phyloP scores from a whole-genome alignment of 1,140 invertebrate species.

The Cydia pomonella region DNA sequence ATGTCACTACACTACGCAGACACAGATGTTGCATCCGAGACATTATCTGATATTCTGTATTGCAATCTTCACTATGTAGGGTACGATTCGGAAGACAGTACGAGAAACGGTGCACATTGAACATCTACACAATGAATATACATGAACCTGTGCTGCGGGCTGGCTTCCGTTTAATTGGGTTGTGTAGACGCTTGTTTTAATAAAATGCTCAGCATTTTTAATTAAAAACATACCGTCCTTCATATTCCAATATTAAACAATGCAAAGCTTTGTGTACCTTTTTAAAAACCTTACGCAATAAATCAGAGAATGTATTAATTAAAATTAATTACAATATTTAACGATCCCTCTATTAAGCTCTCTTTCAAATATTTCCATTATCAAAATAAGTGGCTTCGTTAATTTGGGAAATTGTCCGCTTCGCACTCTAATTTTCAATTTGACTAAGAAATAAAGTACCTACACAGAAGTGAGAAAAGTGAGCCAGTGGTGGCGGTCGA shows the following conservation, averaged over 20 bases:
- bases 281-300: constrained; percentile 10
- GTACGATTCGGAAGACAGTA: constrained; percentile 12
- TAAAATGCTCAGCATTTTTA: constrained; percentile 4
- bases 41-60: too few species aligned
- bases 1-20: too few species aligned
- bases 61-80: not conserved
- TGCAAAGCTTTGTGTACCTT: constrained; percentile 4
- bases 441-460: constrained; percentile 19
- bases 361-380: constrained; percentile 20
- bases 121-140: constrained; percentile 14
- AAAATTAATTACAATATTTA: constrained; percentile 30
- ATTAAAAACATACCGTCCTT: constrained; percentile 10
- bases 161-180: not conserved
- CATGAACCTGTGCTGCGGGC: constrained; percentile 4
- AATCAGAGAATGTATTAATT: constrained; percentile 14
- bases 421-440: constrained; percentile 15
- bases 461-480: constrained; percentile 26
- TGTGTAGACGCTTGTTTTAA: constrained; percentile 6
- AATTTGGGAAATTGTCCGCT: not conserved
- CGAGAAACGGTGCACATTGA: not conserved
- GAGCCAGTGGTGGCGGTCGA: constrained; percentile 4
- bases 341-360: constrained; percentile 2
- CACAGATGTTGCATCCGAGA: too few species aligned
- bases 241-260: constrained; percentile 2
- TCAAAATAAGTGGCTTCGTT: constrained; percentile 31